phyloP scores from a whole-genome alignment of 2,113 vertebrate genomes.

The Notiomystis cincta region DNA sequence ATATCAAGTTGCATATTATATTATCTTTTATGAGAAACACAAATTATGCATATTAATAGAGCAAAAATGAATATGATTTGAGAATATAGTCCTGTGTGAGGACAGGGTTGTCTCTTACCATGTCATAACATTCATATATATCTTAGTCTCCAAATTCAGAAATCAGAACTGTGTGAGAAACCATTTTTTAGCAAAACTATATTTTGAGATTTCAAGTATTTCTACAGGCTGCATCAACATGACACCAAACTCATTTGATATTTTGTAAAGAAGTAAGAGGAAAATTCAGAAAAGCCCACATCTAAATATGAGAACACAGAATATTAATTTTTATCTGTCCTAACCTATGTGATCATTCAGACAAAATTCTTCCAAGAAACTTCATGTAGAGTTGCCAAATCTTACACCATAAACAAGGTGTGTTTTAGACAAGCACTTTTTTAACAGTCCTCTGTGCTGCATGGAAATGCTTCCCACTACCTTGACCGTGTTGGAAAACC shows the following conservation, averaged over 20 bases:
- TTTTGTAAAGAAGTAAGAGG: background rate
- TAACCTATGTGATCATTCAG: background rate
- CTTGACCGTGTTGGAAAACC: background rate
- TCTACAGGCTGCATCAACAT: background rate
- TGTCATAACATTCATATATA: background rate
- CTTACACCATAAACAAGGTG: background rate
- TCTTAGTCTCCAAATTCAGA: background rate
- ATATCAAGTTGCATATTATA: background rate
- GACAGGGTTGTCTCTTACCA: background rate
- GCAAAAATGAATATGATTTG: background rate
- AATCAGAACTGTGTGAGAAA: background rate
- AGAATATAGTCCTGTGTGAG: background rate
- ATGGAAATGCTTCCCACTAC: background rate
- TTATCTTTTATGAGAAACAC: background rate
- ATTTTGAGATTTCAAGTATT: background rate
- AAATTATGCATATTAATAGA: background rate
- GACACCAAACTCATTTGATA: background rate
- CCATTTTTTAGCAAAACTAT: accelerated
- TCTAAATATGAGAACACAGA: background rate
- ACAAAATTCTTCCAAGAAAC: background rate
- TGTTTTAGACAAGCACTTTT: background rate
- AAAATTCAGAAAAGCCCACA: background rate
- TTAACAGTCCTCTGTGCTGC: background rate
- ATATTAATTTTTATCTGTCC: background rate
- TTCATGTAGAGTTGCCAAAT: background rate